Conservation (phyloP, 1,140 invertebrate genomes). For the Lepidostoma basale region DNA sequence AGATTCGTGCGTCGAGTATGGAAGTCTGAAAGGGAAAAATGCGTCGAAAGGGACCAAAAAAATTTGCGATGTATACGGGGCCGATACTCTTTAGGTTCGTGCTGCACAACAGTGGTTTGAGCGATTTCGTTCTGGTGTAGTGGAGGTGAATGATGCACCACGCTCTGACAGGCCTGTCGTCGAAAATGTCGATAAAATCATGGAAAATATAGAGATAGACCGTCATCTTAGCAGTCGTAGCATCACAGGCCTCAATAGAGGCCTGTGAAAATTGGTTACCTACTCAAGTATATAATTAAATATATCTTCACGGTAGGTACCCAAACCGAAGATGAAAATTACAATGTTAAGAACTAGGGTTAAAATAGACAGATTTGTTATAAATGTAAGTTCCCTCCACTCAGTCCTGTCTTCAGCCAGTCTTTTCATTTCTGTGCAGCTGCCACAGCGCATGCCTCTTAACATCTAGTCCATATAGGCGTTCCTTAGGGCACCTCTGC, state of each 20-base stretch:
- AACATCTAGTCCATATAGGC: no score
- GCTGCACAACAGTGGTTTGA: conserved; percentile 5
- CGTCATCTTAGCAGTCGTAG: no score
- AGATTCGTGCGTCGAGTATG: background rate
- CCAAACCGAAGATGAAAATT: no score
- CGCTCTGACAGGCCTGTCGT: conserved; percentile 1
- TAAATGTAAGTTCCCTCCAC: no score
- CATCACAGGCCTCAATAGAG: conserved; percentile 9
- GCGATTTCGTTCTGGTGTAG: conserved; percentile 10
- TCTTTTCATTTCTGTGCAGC: no score
- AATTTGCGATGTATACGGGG: conserved; percentile 11
- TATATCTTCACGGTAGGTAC: no score
- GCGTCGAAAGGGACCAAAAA: conserved; percentile 8
- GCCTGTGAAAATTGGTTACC: conserved; percentile 8
- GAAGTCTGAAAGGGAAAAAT: conserved; percentile 1
- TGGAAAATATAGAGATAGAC: conserved; percentile 11
- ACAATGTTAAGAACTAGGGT: no score
- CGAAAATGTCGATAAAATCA: conserved; percentile 11
- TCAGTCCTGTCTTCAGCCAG: no score
- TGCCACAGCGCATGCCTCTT: no score
- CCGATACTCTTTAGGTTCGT: conserved; percentile 3
- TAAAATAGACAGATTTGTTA: no score
- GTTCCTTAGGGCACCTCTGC: no score
- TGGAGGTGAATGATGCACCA: conserved; percentile 10
- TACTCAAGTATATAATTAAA: no score